Conservation (phyloP, 2,888 invertebrate species). For the Poecilobothrus nobilitatus region DNA sequence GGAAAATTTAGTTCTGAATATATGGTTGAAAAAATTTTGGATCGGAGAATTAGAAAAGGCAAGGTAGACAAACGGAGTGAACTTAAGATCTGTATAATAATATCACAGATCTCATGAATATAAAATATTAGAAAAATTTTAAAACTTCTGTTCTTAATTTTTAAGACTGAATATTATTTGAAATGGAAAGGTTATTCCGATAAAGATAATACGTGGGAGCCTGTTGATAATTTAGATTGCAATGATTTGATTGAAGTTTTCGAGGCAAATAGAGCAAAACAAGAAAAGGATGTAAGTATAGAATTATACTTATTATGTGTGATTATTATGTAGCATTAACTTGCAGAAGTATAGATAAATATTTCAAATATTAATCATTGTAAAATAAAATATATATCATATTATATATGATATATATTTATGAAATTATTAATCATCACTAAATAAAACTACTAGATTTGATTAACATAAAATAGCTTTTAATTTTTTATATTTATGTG, state of each 20-base stretch:
- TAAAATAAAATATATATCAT: not conserved
- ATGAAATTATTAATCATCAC: too few species aligned
- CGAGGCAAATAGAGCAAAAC: constrained; percentile 52
- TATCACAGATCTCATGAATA: too few species aligned
- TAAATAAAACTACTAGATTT: too few species aligned
- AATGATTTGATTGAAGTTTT: constrained; percentile 70
- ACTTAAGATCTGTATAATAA: too few species aligned
- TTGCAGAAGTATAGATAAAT: too few species aligned
- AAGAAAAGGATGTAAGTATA: constrained; percentile 26
- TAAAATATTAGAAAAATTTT: too few species aligned
- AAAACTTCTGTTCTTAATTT: not conserved
- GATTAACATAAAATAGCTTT: too few species aligned
- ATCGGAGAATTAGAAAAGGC: constrained; percentile 51
- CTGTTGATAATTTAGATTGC: constrained; percentile 77
- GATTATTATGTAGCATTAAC: not conserved
- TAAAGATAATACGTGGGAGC: constrained; percentile 87
- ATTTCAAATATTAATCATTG: not conserved
- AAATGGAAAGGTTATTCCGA: constrained; percentile 74
- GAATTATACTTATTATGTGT: not conserved
- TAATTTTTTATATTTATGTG: too few species aligned
- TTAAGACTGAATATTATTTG: constrained; percentile 52
- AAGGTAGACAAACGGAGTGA: constrained; percentile 46
- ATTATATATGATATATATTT: too few species aligned
- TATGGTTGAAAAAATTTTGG: constrained; percentile 62
- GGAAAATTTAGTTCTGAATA: constrained; percentile 44